Base-by-base conservation (phyloP, 2,888 invertebrate genomes). In the Bellardia bayeri region DNA sequence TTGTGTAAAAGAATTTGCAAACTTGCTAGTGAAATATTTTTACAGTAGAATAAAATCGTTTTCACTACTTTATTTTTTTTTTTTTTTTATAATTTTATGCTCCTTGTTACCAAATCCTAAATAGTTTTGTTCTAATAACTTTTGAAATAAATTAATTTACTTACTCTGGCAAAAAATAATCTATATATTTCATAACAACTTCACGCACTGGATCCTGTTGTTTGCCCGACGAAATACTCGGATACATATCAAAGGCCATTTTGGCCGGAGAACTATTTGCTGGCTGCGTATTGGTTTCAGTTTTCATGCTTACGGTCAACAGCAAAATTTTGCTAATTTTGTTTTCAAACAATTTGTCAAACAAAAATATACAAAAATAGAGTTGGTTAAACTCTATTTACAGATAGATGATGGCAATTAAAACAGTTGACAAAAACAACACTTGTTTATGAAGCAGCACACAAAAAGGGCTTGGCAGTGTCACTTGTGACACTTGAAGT, bases 121-220 rank as follows among this genome's bases (percentile, higher is more conserved):
- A 23, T 23, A 23, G 23, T 23, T 23, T 1, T 23, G 23, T 23
- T 23, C 23, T 23, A 23, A 23, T 23, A 23, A 23, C 23, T 23
- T 23, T 0, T 0, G 23, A 23, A 23, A 23, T 23, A 23, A 23
- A 23, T 23, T 23, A 23, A 23, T 33, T 9, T 90, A 96, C 96
- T 96, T 93, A 96, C 96, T 95, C 95, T 91, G 96, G 96, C 92
- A 95, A 95, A 94, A 96, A 96, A 94, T 96, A 95, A 94, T 96
- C 96, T 91, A 96, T 95, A 94, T 96, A 96, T 93, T 96, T 96
- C 94, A 95, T 95, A 92, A 96, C 95, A 90, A 96, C 95, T 94
- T 96, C 96, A 91, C 96, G 94, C 89, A 96, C 95, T 90, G 96
- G 95, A 94, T 96, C 96, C 94, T 96, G 95, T 94, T 95, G 95